phyloP scores from a whole-genome alignment of 1,140 invertebrate species.

The Euwallacea fornicatus region DNA sequence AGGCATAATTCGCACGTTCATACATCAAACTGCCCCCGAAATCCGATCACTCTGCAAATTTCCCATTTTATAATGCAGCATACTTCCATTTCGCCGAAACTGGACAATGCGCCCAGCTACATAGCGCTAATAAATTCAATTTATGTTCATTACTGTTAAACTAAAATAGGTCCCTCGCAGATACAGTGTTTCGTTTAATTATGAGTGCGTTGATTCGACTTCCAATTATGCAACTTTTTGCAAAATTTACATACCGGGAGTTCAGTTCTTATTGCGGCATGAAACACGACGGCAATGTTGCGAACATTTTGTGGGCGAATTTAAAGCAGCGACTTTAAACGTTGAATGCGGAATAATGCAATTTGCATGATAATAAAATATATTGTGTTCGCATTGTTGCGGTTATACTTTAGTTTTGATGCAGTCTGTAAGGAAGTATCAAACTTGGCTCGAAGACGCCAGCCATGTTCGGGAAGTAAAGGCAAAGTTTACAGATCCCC shows the following conservation, averaged over 20 bases:
- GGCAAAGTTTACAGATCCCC: too few relatives aligned
- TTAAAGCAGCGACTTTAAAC: constrained; percentile 9
- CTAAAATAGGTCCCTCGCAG: neutral
- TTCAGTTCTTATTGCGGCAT: too few relatives aligned
- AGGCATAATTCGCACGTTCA: constrained; percentile 5
- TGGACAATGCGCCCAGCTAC: constrained; percentile 1
- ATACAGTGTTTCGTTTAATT: constrained; percentile 2
- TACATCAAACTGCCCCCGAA: neutral
- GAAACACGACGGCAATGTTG: neutral
- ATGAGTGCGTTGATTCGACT: neutral
- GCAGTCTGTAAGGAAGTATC: too few relatives aligned
- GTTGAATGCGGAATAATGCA: constrained; percentile 8
- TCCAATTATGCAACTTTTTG: too few relatives aligned
- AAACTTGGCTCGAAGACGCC: too few relatives aligned
- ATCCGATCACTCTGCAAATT: constrained; percentile 8
- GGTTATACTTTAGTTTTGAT: constrained; percentile 1
- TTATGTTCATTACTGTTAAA: constrained; percentile 16
- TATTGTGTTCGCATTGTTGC: constrained; percentile 3
- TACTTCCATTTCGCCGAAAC: constrained; percentile 8
- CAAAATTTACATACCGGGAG: too few relatives aligned
- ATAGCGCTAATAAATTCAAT: constrained; percentile 9
- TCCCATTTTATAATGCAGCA: constrained; percentile 16
- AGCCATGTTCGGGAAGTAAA: too few relatives aligned
- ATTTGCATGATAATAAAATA: constrained; percentile 15
- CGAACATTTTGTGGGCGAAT: constrained; percentile 14